phyloP scores from a whole-genome alignment of 2,888 invertebrate genomes.

The Ectobius pallidus region DNA sequence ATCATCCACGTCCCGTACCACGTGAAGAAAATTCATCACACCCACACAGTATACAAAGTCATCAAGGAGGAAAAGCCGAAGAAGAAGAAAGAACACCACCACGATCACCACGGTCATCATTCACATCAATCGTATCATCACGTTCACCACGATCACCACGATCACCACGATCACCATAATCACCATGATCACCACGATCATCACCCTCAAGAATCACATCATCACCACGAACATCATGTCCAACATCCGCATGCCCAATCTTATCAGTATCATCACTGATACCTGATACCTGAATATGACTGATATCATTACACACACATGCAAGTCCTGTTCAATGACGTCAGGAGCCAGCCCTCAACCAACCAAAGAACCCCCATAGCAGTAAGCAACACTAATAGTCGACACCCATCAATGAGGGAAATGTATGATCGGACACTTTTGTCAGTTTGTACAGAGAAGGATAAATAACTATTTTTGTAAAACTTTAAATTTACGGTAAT shows the following conservation, averaged over 20 bases:
- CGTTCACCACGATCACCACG: slow-evolving; percentile 38
- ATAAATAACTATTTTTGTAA: too few species aligned
- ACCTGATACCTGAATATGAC: slow-evolving; percentile 31
- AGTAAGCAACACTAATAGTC: too few species aligned
- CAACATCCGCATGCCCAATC: slow-evolving; percentile 45
- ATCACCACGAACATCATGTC: slow-evolving; percentile 38
- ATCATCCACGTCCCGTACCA: slow-evolving; percentile 71
- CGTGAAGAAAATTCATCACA: slow-evolving; percentile 72
- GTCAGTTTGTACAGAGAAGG: too few species aligned
- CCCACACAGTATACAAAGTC: slow-evolving; percentile 73
- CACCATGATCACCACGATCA: too few species aligned
- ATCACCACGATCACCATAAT: slow-evolving; percentile 42
- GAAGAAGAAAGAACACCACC: slow-evolving; percentile 33
- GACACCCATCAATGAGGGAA: too few species aligned
- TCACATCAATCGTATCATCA: slow-evolving; percentile 45
- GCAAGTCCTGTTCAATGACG: too few species aligned
- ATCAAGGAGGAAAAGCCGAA: slow-evolving; percentile 56
- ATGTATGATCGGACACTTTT: too few species aligned
- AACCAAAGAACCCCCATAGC: background rate
- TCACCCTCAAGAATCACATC: slow-evolving; percentile 39
- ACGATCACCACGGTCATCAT: slow-evolving; percentile 48
- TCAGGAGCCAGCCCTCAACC: background rate
- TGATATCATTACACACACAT: too few species aligned
- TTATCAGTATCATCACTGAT: slow-evolving; percentile 45
- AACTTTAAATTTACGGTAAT: too few species aligned